Evolutionary conservation across 2,797 vertebrate species (phyloP), one percentile per base, ranked within the genome.

Genomic region (Limosa lapponica): DNA sequence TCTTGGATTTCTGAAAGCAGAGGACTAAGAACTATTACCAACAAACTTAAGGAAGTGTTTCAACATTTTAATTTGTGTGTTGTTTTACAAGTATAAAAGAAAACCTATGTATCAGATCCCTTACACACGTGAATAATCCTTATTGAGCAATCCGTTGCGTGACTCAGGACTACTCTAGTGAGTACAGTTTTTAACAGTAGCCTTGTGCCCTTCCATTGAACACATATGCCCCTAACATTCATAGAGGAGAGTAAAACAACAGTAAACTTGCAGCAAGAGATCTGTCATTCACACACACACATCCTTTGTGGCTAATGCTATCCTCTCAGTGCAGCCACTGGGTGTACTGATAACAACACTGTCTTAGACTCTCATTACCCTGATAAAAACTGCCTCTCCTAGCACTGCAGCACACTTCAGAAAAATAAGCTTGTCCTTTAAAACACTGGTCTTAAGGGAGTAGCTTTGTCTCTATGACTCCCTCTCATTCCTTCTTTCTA

Each of bases 51-150:
- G 48, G 30, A 66, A 74, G 27, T 36, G 23, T 87, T 93, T 89
- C 65, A 95, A n/a, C 2, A 6, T 48, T 96, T 93, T 95, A 97
- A 95, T 97, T 77, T 37, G 44, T 37, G 44, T 59, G 57, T 32
- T 84, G 43, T 46, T 92, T 94, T 73, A 96, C 83, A 95, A 82
- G 22, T 92, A 90, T 39, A 82, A 89, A 92, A 91, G 57, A 90
- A 91, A 80, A 54, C 5, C 7, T 61, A 20, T 1, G 3, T 55
- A 70, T 46, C 51, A 90, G 73, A 75, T 23, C 58, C 48, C 36
- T 88, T 74, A 75, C 2, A 92, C 32, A 70, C 0, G 4, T 41
- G 46, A 91, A 82, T 37, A 87, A 84, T 19, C 30, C 32, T 81
- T 71, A 59, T 3, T 28, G 57, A 91, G 57, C 36, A 83, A 71